These are phyloP conservation scores for Pseudomyrmex gracilis DNA, from an alignment of 1,140 invertebrate species.

Conservation along the genomic window DNA sequence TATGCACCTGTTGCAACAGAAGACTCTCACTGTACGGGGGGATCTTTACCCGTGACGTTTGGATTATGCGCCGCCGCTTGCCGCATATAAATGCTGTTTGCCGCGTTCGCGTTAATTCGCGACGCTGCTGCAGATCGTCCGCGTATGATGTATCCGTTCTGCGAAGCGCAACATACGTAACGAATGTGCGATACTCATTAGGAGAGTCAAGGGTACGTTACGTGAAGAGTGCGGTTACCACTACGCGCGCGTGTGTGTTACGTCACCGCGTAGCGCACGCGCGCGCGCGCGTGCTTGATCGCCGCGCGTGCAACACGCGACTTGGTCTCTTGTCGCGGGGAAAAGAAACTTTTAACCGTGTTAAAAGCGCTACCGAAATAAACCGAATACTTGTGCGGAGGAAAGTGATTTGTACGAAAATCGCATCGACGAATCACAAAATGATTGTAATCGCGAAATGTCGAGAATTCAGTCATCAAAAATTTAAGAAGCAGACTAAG, in stretches of 20 bases:
- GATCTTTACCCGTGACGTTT: conserved; percentile 2
- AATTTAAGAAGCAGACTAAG: neutral
- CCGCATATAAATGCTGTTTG: conserved; percentile 7
- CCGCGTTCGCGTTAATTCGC: conserved; percentile 39
- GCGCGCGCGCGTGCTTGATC: conserved; percentile 56
- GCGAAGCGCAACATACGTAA: conserved; percentile 77
- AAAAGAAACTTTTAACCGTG: conserved; percentile 7
- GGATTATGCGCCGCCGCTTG: neutral
- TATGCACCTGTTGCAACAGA: neutral
- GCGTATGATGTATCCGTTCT: conserved; percentile 45
- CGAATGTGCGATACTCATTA: conserved; percentile 82
- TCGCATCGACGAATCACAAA: neutral
- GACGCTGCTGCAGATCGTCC: conserved; percentile 20
- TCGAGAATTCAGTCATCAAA: conserved; percentile 22
- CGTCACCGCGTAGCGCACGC: conserved; percentile 69
- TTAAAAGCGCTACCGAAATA: conserved; percentile 63
- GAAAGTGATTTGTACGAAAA: neutral
- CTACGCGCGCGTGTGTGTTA: conserved; percentile 68
- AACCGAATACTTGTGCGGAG: neutral
- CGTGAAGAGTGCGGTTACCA: conserved; percentile 81
- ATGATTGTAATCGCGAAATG: conserved; percentile 5
- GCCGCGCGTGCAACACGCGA: conserved; percentile 60
- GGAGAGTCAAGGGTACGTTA: conserved; percentile 83
- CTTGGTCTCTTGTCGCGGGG: neutral
- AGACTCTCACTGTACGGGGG: neutral